These are phyloP conservation scores for Gallinago solitaria DNA, from an alignment of 2,797 vertebrate species.

Conservation along the genomic window DNA sequence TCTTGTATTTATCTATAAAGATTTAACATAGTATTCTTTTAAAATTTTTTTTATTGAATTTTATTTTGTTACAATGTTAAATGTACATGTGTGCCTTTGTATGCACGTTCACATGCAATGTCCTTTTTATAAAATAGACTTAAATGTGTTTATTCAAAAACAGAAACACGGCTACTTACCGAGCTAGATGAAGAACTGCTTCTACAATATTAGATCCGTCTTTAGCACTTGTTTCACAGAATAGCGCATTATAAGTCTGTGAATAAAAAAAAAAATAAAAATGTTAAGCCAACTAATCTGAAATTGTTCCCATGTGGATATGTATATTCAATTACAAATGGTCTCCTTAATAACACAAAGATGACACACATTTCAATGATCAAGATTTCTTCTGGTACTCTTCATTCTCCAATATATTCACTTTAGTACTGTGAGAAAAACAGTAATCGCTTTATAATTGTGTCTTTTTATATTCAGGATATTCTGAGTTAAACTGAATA, in stretches of 20 bases:
- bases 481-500: neutral
- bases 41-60: neutral
- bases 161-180: slow-evolving; percentile 75
- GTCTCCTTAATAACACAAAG: neutral
- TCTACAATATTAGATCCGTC: slow-evolving; percentile 93
- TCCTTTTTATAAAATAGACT: neutral
- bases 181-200: slow-evolving; percentile 94
- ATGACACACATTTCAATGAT: neutral
- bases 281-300: neutral
- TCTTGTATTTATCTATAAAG: neutral
- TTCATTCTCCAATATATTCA: neutral
- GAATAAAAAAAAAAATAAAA: slow-evolving; percentile 1
- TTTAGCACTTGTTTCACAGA: slow-evolving; percentile 89
- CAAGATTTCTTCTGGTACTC: neutral
- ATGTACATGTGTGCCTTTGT: neutral
- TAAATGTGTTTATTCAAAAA: neutral
- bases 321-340: neutral
- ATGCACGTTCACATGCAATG: neutral
- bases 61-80: neutral
- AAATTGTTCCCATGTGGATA: neutral
- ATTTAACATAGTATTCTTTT: neutral
- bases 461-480: neutral
- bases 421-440: neutral
- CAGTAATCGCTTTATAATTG: neutral
- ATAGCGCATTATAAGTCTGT: slow-evolving; percentile 78